phyloP scores from a whole-genome alignment of 2,888 invertebrate species.

The Chrysolina americana region DNA sequence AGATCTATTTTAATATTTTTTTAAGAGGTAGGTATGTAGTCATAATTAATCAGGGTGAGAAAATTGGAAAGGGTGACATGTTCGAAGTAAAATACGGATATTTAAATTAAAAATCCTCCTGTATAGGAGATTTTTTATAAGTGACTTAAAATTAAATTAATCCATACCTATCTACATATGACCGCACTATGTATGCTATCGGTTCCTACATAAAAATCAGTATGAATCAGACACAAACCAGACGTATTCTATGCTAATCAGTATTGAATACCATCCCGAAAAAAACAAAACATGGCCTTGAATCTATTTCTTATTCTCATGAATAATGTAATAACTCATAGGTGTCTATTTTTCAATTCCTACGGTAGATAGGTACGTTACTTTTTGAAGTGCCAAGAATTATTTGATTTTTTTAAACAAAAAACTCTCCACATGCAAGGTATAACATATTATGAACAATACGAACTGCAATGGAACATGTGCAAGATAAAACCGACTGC shows the following conservation, averaged over 20 bases:
- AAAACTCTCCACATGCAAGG: background rate
- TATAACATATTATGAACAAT: too few species aligned
- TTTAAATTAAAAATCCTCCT: too few species aligned
- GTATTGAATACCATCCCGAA: slow-evolving; percentile 38
- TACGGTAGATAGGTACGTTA: too few species aligned
- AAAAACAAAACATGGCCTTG: slow-evolving; percentile 44
- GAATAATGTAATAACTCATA: background rate
- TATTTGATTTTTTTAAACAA: background rate
- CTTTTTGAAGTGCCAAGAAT: background rate
- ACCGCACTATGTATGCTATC: too few species aligned
- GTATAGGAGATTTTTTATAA: too few species aligned
- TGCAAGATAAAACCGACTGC: slow-evolving; percentile 4
- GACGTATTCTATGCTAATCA: slow-evolving; percentile 50
- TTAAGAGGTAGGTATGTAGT: too few species aligned
- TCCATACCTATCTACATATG: too few species aligned
- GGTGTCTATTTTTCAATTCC: background rate
- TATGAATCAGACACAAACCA: slow-evolving; percentile 47
- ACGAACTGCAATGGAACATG: slow-evolving; percentile 25
- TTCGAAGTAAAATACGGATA: too few species aligned
- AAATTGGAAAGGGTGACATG: too few species aligned
- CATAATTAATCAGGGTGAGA: too few species aligned
- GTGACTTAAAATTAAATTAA: too few species aligned
- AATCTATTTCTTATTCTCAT: slow-evolving; percentile 34
- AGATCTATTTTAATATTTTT: too few species aligned
- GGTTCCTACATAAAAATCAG: slow-evolving; percentile 12